Evolutionary conservation across 2,113 vertebrate genomes (phyloP).

Genomic region (Labeo catla): DNA sequence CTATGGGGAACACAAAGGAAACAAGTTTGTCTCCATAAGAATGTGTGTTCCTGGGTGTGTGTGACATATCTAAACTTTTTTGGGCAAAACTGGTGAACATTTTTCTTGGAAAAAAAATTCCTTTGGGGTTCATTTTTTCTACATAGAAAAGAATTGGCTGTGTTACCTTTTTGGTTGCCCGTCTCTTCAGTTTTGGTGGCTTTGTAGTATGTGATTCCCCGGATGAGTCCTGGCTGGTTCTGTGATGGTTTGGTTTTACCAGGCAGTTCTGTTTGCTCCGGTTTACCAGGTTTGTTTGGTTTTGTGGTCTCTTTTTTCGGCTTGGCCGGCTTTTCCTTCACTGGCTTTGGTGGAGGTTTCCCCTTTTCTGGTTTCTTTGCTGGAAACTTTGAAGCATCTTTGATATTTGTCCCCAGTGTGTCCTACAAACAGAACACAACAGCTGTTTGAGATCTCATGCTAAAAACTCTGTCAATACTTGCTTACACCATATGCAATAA

Average conservation of each 20-base stretch:
- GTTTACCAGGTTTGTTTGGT: conserved; percentile 62
- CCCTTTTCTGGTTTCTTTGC: conserved; percentile 75
- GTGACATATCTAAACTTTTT: neutral
- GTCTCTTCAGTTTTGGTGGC: conserved; percentile 73
- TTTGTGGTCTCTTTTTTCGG: conserved; percentile 79
- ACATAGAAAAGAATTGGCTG: neutral
- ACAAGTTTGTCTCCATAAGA: neutral
- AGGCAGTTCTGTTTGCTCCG: conserved; percentile 68
- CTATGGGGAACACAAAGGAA: conserved; percentile 20
- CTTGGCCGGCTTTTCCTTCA: conserved; percentile 86
- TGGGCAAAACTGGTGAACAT: neutral
- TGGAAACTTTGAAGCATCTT: conserved; percentile 72
- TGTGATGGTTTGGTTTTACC: conserved; percentile 76
- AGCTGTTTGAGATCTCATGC: conserved; percentile 10
- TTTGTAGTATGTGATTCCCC: conserved; percentile 95
- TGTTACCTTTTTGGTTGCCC: conserved; percentile 27
- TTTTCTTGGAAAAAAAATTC: too few relatives aligned
- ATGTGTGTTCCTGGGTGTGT: neutral
- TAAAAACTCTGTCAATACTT: neutral
- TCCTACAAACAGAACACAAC: conserved; percentile 73
- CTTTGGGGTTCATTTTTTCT: neutral
- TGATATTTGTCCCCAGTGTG: conserved; percentile 75
- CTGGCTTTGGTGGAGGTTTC: conserved; percentile 62
- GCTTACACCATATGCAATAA: neutral
- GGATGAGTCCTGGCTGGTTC: conserved; percentile 83